Conservation (phyloP, 2,797 vertebrate genomes). For the Paedocypris micromegethes region DNA sequence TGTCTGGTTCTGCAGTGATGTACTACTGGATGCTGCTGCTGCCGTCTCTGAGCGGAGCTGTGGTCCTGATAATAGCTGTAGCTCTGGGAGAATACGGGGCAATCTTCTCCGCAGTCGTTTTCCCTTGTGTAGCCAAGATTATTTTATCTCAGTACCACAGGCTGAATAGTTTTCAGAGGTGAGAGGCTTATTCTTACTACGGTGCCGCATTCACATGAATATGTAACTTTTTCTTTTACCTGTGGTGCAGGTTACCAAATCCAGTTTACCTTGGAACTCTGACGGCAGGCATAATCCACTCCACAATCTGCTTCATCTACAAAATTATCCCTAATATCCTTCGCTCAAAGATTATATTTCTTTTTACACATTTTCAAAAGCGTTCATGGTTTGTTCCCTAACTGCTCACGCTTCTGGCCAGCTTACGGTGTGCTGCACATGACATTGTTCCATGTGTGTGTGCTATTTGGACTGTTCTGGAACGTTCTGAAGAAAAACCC, state of each 20-base stretch:
- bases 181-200: constrained; percentile 13
- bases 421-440: constrained; percentile 59
- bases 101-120: constrained; percentile 62
- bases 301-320: constrained; percentile 69
- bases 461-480: constrained; percentile 66
- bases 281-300: constrained; percentile 69
- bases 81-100: constrained; percentile 68
- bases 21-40: constrained; percentile 73
- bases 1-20: constrained; percentile 54
- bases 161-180: constrained; percentile 74
- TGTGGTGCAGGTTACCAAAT: constrained; percentile 64
- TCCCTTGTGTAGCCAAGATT: constrained; percentile 70
- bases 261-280: constrained; percentile 74
- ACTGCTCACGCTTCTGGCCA: constrained; percentile 65
- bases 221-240: not conserved
- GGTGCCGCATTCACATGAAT: not conserved
- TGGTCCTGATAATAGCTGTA: constrained; percentile 65
- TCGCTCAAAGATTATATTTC: constrained; percentile 26
- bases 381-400: constrained; percentile 55
- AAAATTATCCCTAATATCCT: constrained; percentile 77
- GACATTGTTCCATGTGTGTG: constrained; percentile 63
- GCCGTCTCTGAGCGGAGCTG: constrained; percentile 64
- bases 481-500: constrained; percentile 71
- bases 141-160: constrained; percentile 75
- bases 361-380: not conserved